Evolutionary conservation across 2,888 invertebrate genomes (phyloP), one percentile per base, ranked within the genome.

Genomic region (Pristionchus entomophagus): DNA sequence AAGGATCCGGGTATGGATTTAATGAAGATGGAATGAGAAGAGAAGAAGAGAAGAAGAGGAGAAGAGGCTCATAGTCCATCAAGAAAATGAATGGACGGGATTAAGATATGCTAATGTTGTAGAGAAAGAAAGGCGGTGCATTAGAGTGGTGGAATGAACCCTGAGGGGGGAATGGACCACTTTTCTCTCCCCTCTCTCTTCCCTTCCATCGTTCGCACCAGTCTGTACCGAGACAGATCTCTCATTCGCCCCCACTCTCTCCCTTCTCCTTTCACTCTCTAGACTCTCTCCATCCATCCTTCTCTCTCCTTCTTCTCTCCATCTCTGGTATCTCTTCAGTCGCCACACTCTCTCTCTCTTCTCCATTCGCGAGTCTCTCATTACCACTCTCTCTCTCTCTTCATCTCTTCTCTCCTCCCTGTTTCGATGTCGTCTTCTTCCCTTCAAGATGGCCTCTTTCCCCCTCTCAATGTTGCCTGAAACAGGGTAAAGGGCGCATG

Each of bases 181-280:
- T 45, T 14, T 14, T 14, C 14, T 14, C 45, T 45, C 45, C 59
- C 26, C 59, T 59, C 59, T 59, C 59, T 26, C 59, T 59, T n/a
- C 26, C 59, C 26, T 59, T 26, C 26, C 65, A 17, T 32, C 69
- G 19, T 12, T 69, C 65, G 65, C 65, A 29, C 65, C 65, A 69
- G 35, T 29, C 38, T 32, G 65, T 69, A 69, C 65, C 65, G 65
- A 35, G 65, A 69, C 65, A 17, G 45, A 26, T 77, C 49, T 77
- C 77, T 49, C 77, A 26, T 10, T 77, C 77, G 77, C 77, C 26
- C 38, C 45, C 49, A 77, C 77, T 49, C 77, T 77, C 77, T 77
- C 77, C 8, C 38, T 38, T 53, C 14, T 0, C 17, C 77, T 77
- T 26, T 49, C 10, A 2, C 1, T 77, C 77, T 49, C 45, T 77